These are phyloP conservation scores for Scaptomyza flava DNA, from an alignment of 2,888 invertebrate genomes.

Conservation along the genomic window DNA sequence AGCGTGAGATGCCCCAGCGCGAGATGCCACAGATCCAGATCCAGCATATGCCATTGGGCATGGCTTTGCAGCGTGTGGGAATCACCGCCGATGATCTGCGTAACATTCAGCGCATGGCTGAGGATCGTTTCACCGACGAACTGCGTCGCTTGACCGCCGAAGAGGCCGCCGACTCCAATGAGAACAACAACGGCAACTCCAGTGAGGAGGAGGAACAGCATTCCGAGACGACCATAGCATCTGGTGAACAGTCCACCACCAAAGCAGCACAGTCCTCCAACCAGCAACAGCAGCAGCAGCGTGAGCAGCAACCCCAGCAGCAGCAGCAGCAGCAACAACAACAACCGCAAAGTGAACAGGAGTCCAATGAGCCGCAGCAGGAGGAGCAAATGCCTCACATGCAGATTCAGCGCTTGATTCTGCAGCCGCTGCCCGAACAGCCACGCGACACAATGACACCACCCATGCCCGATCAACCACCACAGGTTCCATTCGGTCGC, in stretches of 20 bases:
- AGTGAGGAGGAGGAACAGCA: slow-evolving; percentile 77
- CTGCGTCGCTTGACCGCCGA: slow-evolving; percentile 82
- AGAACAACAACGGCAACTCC: slow-evolving; percentile 68
- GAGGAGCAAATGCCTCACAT: slow-evolving; percentile 81
- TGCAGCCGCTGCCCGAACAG: slow-evolving; percentile 83
- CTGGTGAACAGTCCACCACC: slow-evolving; percentile 57
- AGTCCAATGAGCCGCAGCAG: slow-evolving; percentile 69
- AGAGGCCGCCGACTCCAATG: slow-evolving; percentile 77
- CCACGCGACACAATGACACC: slow-evolving; percentile 83
- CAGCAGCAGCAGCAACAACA: slow-evolving; percentile 64
- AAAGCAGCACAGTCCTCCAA: slow-evolving; percentile 50
- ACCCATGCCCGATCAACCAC: slow-evolving; percentile 83
- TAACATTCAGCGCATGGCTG: slow-evolving; percentile 84
- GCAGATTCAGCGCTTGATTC: slow-evolving; percentile 80
- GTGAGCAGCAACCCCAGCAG: slow-evolving; percentile 35
- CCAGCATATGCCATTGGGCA: slow-evolving; percentile 83
- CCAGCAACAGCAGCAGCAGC: slow-evolving; percentile 27
- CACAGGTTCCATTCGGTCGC: slow-evolving; percentile 83
- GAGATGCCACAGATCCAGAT: slow-evolving; percentile 78
- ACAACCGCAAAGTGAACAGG: slow-evolving; percentile 65
- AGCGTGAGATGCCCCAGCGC: slow-evolving; percentile 55
- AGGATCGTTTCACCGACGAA: slow-evolving; percentile 83
- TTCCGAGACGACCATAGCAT: slow-evolving; percentile 42
- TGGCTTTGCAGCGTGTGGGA: slow-evolving; percentile 84
- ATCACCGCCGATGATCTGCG: slow-evolving; percentile 84